Evolutionary conservation across 2,888 invertebrate species (phyloP), one percentile per base, ranked within the genome.

Genomic region (Margaritifera margaritifera): DNA sequence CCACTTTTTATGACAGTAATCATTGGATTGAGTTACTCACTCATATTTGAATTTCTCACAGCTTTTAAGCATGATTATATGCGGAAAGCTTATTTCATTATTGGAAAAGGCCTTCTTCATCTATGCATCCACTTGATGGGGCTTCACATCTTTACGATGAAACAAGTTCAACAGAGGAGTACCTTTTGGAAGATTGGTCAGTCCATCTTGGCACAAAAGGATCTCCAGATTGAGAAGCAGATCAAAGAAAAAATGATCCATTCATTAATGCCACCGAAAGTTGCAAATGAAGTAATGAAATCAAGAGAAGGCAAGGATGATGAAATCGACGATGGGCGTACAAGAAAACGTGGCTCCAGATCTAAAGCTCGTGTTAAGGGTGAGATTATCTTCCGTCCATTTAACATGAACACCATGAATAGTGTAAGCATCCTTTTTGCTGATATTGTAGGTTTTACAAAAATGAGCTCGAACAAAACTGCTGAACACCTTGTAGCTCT

Each of bases 371-470:
- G 74, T 18, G 80, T 70, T 15, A 81, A 80, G 63, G 85, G 84
- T 24, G 81, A 82, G 64, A 86, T 87, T 31, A 91, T 96, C 64
- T 98, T 98, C 90, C 93, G 98, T 56, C 97, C 97, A 11, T 98
- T 98, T 90, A 97, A 98, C 86, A 98, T 98, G 97, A 95, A 95
- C 89, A 94, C 95, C 68, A 97, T 98, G 96, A 95, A 96, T 69
- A 94, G 97, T 88, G 98, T 98, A 59, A 96, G 96, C 90, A 98
- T 99, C 85, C 91, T 99, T 61, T 98, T 98, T 89, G 98, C 98
- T 50, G 98, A 99, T 89, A 98, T 99, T 86, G 98, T 98, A 27
- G 98, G 98, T 54, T 99, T 99, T 90, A 99, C 98, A 0, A 94
- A 94, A 88, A 98, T 98, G 97, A 96, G 96, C 69, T 96, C 97